Conservation (phyloP, 2,888 invertebrate genomes). For the Hirtodrosophila cameraria region DNA sequence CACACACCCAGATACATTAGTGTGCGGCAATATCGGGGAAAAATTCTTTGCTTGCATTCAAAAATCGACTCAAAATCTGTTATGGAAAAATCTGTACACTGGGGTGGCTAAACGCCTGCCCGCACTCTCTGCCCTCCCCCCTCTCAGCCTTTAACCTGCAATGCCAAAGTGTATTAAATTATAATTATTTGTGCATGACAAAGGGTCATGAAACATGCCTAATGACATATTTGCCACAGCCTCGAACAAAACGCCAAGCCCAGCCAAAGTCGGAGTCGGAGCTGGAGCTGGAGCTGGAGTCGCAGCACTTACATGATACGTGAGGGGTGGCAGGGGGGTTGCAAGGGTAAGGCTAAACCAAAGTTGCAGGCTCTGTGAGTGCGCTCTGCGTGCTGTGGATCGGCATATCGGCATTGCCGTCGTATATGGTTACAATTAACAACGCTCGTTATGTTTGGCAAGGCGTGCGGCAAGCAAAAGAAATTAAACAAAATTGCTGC, state of each 20-base stretch:
- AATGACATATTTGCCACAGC: conserved; percentile 82
- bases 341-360: conserved; percentile 5
- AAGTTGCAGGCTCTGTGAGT: conserved; percentile 6
- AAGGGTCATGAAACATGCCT: conserved; percentile 82
- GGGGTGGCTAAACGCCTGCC: conserved; percentile 36
- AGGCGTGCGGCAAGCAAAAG: conserved; percentile 63
- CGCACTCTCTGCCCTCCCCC: not conserved
- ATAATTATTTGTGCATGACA: conserved; percentile 83
- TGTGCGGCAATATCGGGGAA: conserved; percentile 12
- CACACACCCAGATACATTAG: conserved; percentile 18
- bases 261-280: conserved; percentile 14
- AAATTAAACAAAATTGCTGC: conserved; percentile 71
- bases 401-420: conserved; percentile 42
- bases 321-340: not conserved
- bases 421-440: conserved; percentile 70
- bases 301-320: conserved; percentile 20
- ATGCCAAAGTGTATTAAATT: conserved; percentile 81
- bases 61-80: conserved; percentile 45
- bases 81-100: conserved; percentile 50
- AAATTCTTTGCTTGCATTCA: conserved; percentile 35
- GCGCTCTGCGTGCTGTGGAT: conserved; percentile 40
- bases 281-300: not conserved
- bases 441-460: conserved; percentile 70
- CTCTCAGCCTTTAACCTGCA: conserved; percentile 36
- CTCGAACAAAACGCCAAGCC: conserved; percentile 65